A percentile compares a stretch with the other conserved stretches of the same genome.
These are phyloP conservation scores for Hemicentrotus pulcherrimus DNA, from an alignment of 35 echinoderm and acorn worm species.

Conservation along the genomic window DNA sequence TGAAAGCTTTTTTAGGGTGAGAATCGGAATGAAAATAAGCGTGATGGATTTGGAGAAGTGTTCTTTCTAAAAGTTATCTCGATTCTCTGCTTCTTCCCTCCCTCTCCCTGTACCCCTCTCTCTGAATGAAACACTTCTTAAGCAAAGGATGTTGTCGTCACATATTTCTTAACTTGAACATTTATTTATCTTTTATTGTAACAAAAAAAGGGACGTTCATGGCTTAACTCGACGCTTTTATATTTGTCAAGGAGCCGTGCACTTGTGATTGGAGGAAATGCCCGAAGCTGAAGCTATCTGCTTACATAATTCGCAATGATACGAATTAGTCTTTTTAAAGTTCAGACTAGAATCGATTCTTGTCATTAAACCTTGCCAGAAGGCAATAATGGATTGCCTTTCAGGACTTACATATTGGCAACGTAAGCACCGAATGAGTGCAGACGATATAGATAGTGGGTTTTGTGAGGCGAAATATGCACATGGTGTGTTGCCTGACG, in stretches of 20 bases:
- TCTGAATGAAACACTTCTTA: not conserved
- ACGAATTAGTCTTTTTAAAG: not conserved
- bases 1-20: not conserved
- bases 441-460: not conserved
- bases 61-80: no score
- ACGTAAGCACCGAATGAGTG: not conserved
- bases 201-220: no score
- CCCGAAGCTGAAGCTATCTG: not conserved
- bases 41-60: not conserved
- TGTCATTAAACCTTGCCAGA: not conserved
- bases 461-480: not conserved
- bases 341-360: not conserved
- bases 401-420: not conserved
- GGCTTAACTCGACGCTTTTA: no score
- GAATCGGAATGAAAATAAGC: not conserved
- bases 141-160: not conserved
- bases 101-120: not conserved
- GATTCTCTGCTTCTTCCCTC: no score
- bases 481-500: not conserved
- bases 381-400: not conserved
- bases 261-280: not conserved
- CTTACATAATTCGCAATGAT: not conserved
- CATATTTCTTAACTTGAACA: not conserved
- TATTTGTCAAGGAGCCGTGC: not conserved
- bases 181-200: not conserved